Evolutionary conservation across 1,140 invertebrate species (phyloP).

Genomic region (Rhynchophorus ferrugineus): DNA sequence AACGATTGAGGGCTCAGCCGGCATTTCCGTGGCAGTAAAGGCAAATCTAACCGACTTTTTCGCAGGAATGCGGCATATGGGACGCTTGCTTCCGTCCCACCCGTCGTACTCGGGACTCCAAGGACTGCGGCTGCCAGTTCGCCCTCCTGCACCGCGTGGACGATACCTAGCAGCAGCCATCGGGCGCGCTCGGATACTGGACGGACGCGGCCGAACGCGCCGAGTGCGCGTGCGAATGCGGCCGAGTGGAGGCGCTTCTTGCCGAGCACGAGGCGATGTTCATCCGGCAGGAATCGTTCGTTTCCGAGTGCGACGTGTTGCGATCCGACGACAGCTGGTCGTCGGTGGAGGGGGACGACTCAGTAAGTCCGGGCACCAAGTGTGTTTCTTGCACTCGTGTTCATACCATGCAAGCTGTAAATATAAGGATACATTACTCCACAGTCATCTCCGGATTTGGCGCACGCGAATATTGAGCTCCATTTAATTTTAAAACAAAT

Average conservation of each 20-base stretch:
- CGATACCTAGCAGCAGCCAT: conserved; percentile 38
- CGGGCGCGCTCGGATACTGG: conserved; percentile 29
- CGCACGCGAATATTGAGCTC: no score
- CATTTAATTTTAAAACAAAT: no score
- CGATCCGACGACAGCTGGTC: neutral
- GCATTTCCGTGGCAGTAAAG: no score
- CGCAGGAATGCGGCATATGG: conserved; percentile 67
- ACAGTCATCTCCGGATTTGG: no score
- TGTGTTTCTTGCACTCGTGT: conserved; percentile 7
- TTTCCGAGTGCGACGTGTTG: conserved; percentile 14
- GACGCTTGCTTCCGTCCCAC: conserved; percentile 78
- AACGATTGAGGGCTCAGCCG: no score
- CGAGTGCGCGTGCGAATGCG: conserved; percentile 14
- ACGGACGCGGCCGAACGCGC: conserved; percentile 16
- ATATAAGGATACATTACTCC: no score
- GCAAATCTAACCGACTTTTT: conserved; percentile 23
- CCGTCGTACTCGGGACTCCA: conserved; percentile 59
- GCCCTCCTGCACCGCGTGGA: conserved; percentile 75
- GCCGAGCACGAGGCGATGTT: conserved; percentile 21
- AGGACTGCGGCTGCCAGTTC: conserved; percentile 81
- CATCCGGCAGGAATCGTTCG: conserved; percentile 5
- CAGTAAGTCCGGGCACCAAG: conserved; percentile 14
- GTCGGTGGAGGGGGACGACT: neutral
- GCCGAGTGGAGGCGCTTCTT: conserved; percentile 22
- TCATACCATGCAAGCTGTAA: conserved; percentile 22